Conservation (phyloP, 1,140 invertebrate genomes). For the Thrips palmi region DNA sequence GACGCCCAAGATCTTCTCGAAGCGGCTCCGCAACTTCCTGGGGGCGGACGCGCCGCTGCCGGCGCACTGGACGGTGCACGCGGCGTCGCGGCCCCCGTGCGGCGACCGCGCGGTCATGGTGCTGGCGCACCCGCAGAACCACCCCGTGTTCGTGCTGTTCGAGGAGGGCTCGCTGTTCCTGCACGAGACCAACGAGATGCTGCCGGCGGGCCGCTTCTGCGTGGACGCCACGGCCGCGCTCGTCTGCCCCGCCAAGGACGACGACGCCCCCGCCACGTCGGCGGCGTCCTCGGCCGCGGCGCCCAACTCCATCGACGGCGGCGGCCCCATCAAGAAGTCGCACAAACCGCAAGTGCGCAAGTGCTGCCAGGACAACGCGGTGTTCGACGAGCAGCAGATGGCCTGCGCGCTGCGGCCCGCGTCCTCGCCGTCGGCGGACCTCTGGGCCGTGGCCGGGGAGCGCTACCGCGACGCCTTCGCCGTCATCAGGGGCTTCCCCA, state of each 20-base stretch:
- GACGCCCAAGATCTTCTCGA: constrained; percentile 32
- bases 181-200: constrained; percentile 19
- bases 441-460: constrained; percentile 8
- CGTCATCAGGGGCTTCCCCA: constrained; percentile 28
- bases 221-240: constrained; percentile 34
- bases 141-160: constrained; percentile 24
- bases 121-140: constrained; percentile 15
- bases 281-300: constrained; percentile 17
- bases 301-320: constrained; percentile 19
- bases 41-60: constrained; percentile 20
- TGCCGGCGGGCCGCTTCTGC: constrained; percentile 30
- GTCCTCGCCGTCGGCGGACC: constrained; percentile 20
- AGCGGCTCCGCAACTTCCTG: constrained; percentile 19
- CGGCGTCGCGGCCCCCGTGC: constrained; percentile 23
- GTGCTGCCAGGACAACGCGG: constrained; percentile 34
- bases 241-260: constrained; percentile 28
- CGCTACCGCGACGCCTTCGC: constrained; percentile 1
- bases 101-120: not conserved
- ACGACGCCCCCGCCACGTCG: constrained; percentile 16
- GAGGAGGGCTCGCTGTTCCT: constrained; percentile 34
- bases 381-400: constrained; percentile 32
- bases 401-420: constrained; percentile 23
- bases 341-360: constrained; percentile 25
- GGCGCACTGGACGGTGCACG: constrained; percentile 25
- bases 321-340: constrained; percentile 21